Percentiles rank a stretch among this genome's conserved stretches.
Conservation (phyloP, 2,797 vertebrate genomes). For the Hafferia zeledoni region DNA sequence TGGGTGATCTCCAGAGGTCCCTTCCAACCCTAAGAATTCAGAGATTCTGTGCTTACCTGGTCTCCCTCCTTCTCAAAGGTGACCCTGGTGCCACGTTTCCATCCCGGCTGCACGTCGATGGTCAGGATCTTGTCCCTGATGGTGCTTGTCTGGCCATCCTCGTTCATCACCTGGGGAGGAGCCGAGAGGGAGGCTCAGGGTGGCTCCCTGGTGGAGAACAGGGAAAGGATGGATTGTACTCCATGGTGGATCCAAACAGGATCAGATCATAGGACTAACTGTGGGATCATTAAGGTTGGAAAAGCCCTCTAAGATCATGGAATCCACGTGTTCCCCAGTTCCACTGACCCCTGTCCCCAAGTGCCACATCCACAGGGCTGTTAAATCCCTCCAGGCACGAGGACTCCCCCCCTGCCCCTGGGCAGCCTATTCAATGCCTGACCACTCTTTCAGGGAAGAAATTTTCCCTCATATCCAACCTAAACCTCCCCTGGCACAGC, state of each 20-base stretch:
- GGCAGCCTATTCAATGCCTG: neutral
- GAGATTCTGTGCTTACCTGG: slow-evolving; percentile 78
- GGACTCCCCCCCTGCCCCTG: neutral
- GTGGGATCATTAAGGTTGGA: neutral
- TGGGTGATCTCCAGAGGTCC: neutral
- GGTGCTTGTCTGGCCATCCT: slow-evolving; percentile 86
- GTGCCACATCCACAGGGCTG: neutral
- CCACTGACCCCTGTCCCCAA: too few species aligned
- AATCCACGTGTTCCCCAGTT: neutral
- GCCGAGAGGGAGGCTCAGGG: neutral
- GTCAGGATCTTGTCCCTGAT: slow-evolving; percentile 93
- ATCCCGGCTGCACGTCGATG: slow-evolving; percentile 87
- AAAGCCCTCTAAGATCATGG: neutral
- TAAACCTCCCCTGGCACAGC: neutral
- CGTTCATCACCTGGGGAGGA: slow-evolving; percentile 87
- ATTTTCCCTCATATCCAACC: neutral
- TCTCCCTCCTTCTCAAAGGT: slow-evolving; percentile 91
- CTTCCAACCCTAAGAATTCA: neutral
- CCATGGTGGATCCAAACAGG: neutral
- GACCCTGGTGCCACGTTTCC: slow-evolving; percentile 88
- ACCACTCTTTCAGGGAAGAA: neutral
- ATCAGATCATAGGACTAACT: neutral
- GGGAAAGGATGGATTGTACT: neutral
- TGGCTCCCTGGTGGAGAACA: neutral
- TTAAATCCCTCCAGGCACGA: neutral